A percentile compares a stretch with the other conserved stretches of the same genome.
Conservation (phyloP, 2,888 invertebrate species). For the Sympetrum striolatum region DNA sequence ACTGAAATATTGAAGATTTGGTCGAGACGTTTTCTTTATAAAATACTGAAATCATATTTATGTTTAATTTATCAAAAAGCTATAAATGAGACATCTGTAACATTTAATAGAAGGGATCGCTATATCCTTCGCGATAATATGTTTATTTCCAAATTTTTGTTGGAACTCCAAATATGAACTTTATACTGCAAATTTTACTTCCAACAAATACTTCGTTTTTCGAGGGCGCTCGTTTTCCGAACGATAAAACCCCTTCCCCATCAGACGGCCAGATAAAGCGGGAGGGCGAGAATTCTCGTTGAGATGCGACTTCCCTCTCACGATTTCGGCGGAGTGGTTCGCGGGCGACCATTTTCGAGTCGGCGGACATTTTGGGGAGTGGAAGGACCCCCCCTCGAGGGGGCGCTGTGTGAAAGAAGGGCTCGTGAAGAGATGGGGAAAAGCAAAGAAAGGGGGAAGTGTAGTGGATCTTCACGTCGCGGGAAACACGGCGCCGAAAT, state of each 20-base stretch:
- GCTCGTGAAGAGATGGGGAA: background rate
- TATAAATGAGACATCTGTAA: no score
- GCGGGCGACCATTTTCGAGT: background rate
- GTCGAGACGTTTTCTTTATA: no score
- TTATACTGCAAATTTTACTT: no score
- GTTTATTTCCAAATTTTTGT: no score
- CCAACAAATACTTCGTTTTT: no score
- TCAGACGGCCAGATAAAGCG: background rate
- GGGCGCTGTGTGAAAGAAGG: background rate
- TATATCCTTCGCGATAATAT: no score
- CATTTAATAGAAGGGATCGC: no score
- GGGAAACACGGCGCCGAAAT: background rate
- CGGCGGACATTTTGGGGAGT: background rate
- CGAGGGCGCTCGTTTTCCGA: background rate
- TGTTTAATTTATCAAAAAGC: no score
- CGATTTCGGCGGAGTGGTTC: background rate
- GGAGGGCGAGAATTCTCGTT: background rate
- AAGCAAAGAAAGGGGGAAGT: background rate
- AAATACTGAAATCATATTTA: no score
- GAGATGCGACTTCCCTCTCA: no score
- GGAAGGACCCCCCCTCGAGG: background rate
- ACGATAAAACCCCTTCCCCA: background rate
- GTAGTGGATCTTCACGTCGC: background rate
- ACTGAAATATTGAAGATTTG: no score
- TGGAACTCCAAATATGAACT: no score